Percentiles rank a stretch among this genome's conserved stretches.
Evolutionary conservation across 2,888 invertebrate species (phyloP).

Genomic region (Heliconius hortense): DNA sequence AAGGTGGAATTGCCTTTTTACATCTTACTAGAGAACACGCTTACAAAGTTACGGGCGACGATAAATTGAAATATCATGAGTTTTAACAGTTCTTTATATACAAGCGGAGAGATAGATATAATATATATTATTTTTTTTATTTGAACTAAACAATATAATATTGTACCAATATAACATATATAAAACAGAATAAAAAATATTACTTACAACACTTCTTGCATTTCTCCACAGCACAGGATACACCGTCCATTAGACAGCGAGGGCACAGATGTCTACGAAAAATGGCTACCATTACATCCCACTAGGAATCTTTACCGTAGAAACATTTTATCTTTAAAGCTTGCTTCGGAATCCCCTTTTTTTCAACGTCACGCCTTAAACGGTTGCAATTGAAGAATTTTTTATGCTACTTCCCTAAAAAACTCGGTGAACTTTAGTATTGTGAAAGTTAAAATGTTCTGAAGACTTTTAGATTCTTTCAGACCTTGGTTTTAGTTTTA

Average conservation of each 20-base stretch:
- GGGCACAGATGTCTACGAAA: conserved; percentile 27
- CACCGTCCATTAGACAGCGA: conserved; percentile 29
- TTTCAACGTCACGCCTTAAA: conserved; percentile 25
- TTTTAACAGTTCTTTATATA: too few relatives aligned
- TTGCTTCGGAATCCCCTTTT: conserved; percentile 25
- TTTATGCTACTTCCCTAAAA: not conserved
- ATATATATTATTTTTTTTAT: too few relatives aligned
- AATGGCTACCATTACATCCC: conserved; percentile 30
- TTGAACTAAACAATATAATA: not conserved
- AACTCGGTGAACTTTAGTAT: conserved; percentile 10
- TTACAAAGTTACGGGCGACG: too few relatives aligned
- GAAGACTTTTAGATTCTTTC: not conserved
- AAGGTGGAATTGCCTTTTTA: too few relatives aligned
- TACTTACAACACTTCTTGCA: conserved; percentile 3
- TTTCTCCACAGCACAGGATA: not conserved
- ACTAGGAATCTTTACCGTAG: conserved; percentile 24
- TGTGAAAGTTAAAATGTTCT: conserved; percentile 13
- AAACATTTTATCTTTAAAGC: conserved; percentile 33
- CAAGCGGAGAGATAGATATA: too few relatives aligned
- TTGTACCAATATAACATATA: not conserved
- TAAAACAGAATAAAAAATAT: not conserved
- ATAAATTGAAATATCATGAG: too few relatives aligned
- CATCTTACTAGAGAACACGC: too few relatives aligned
- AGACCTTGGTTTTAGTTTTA: not conserved
- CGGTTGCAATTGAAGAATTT: conserved; percentile 13